Evolutionary conservation across 2,888 invertebrate genomes (phyloP), one percentile per base, ranked within the genome.

Genomic region (Rhingia campestris): DNA sequence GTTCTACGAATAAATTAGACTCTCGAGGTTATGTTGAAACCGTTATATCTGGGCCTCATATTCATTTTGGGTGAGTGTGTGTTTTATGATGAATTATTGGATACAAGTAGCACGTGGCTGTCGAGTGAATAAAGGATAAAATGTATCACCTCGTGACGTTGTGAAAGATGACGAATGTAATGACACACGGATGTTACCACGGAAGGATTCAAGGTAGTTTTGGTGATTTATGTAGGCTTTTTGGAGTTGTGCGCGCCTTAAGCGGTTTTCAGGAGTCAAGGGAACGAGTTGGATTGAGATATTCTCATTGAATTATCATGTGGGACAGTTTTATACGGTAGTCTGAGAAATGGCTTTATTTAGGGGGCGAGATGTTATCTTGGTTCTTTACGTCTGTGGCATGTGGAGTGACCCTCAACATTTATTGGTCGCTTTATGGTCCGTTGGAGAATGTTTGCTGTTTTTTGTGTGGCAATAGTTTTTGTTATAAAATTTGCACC

Each of bases 141-240:
- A 22, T 33, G n/a, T 53, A n/a, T 59, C 56, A 58, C 22, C 22
- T n/a, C 14, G 47, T 49, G 58, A 35, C 35, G 47, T 41, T 75
- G n/a, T n/a, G 43, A 75, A 45, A 30, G 74, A 75, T 75, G 54
- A 53, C 74, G 58, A 7, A 10, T 59, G 66, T 66, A 59, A 75
- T 67, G 49, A 39, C 2, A 39, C 30, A 74, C 56, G 73, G 39
- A 56, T 56, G 47, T 56, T 33, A 47, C 35, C 33, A 66, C 53
- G 12, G 43, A 58, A 22, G 32, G 7, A 33, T 32, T 0, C 6
- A 3, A 39, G 54, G 49, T 39, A 33, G 39, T 56, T 56, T 47
- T n/a, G 30, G 41, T 53, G 74, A 75, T 75, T 75, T 75, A 75
- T 49, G 14, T 67, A 33, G 74, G 58, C 66, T 9, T 59, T 74